Evolutionary conservation across 2,113 vertebrate species (phyloP), one percentile per base, ranked within the genome.

Genomic region (Corvus moneduloides): DNA sequence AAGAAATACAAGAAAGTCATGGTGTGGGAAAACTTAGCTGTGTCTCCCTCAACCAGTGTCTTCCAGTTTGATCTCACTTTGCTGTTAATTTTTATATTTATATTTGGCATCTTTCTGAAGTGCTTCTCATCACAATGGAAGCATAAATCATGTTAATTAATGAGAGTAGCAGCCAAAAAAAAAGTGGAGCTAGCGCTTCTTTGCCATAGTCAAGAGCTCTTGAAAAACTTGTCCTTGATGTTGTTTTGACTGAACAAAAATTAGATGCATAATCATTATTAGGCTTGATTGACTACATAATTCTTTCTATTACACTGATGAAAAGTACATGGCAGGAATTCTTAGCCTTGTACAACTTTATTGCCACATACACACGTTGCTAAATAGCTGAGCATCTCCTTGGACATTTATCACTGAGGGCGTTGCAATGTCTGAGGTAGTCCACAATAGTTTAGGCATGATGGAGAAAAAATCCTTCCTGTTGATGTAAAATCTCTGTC

Each of bases 201-300:
- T 83, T 90, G 78, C 58, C 12, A 30, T 56, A 73, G 33, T 94
- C 83, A 88, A 92, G 83, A 64, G 83, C 79, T 86, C 94, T 95
- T 94, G 90, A 94, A 94, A 85, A 90, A 89, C 80, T 95, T 94
- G 82, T 92, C 55, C 85, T 92, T 92, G 80, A 90, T 4, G 6
- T 77, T 96, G 86, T 90, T 96, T 90, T 84, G 86, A 33, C 64
- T 94, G 93, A 89, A 87, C 55, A 90, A 92, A 93, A 93, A 89
- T 90, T 58, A 92, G 64, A 92, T 92, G 73, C 59, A 90, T 88
- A 84, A 92, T 90, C 41, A 73, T 52, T 71, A 41, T 83, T 81
- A 81, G 80, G 37, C 68, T 93, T 90, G 83, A 94, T 94, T 90
- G 73, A 92, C 74, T 94, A 69, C 55, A 67, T 92, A 55, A 90